A percentile compares a stretch with the other conserved stretches of the same genome.
phyloP scores from a whole-genome alignment of 2,113 vertebrate species.

The Ceyx cyanopectus region DNA sequence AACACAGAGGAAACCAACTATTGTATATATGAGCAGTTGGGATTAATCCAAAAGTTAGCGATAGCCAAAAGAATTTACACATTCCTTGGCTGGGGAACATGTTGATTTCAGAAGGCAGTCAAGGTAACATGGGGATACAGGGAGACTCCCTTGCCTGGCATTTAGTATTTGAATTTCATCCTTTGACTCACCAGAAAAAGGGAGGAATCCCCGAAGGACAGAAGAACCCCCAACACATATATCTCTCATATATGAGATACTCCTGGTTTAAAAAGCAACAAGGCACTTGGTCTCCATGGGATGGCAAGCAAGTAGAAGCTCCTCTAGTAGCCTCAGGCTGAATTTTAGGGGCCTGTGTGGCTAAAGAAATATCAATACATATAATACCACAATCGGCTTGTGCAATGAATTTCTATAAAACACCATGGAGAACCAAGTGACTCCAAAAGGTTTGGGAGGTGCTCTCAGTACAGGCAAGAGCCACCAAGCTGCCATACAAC shows the following conservation, averaged over 20 bases:
- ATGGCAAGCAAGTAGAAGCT: background rate
- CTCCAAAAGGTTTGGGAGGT: background rate
- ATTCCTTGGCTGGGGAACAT: slow-evolving; percentile 2
- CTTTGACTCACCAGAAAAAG: background rate
- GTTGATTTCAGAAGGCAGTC: slow-evolving; percentile 48
- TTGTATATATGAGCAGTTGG: slow-evolving; percentile 28
- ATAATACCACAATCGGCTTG: background rate
- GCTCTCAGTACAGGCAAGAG: background rate
- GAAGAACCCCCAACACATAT: background rate
- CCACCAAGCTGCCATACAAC: accelerated
- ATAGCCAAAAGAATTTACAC: slow-evolving; percentile 47
- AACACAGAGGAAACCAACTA: background rate
- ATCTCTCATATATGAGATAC: background rate
- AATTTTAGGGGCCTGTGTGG: background rate
- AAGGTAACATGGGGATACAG: slow-evolving; percentile 43
- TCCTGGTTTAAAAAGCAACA: background rate
- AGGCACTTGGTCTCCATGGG: background rate
- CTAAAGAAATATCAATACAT: background rate
- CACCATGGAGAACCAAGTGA: background rate
- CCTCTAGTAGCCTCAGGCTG: background rate
- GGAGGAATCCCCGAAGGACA: background rate
- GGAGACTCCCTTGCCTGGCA: slow-evolving; percentile 28
- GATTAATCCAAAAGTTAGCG: slow-evolving; percentile 48
- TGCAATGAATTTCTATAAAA: background rate
- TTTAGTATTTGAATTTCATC: background rate